Evolutionary conservation across 2,888 invertebrate species (phyloP), one percentile per base, ranked within the genome.

Genomic region (Chrysotoxum bicinctum): DNA sequence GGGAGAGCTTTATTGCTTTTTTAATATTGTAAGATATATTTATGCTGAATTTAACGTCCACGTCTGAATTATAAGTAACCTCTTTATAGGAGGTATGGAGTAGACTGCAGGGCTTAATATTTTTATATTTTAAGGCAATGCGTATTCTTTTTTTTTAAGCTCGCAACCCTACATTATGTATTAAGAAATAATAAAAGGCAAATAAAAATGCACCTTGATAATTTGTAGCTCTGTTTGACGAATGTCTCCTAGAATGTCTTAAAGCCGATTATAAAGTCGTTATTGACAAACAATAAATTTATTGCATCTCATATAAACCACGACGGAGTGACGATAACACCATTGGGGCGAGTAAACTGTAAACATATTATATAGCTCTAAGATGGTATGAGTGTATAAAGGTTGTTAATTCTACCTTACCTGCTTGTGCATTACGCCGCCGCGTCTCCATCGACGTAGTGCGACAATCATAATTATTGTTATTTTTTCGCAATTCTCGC

Each of bases 201-300:
- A 37, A 37, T 21, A 21, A 23, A 23, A 60, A 60, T 60, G 58
- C 58, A 60, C 37, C 35, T 37, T 60, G 58, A 23, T 35, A n/a
- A 40, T 37, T 21, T 26, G 14, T n/a, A 26, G 60, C 30, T 68
- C 54, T 62, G 10, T 52, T 73, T 83, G 54, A 69, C 69, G 37
- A 83, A 78, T 69, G 73, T 48, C 82, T 68, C 52, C 37, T 8
- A 43, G 23, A n/a, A 40, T 26, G 48, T 48, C 50, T 77, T 77
- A 77, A 16, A 56, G 23, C 66, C 45, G 52, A 54, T 73, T 70
- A 70, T 81, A 75, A 40, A 60, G 45, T n/a, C 40, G 9, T 14
- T 78, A 78, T 70, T 64, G 78, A 69, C 83, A 83, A 83, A 83
- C 74, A 83, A 83, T 83, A 83, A 74, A 83, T 83, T 83, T 83